phyloP scores from a whole-genome alignment of 2,888 invertebrate species.

The Drosophila sordidapex region DNA sequence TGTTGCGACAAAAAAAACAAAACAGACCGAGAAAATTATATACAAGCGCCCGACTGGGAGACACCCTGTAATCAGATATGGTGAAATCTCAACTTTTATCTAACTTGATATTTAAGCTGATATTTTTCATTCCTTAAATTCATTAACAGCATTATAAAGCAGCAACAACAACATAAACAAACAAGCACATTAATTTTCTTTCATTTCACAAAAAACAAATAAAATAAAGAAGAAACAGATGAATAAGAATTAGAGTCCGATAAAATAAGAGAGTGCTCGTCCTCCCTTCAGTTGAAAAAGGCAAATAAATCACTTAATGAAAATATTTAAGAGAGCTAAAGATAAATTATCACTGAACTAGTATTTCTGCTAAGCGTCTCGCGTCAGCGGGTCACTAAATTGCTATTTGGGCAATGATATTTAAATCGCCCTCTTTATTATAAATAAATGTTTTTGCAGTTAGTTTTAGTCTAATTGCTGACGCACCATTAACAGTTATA shows the following conservation, averaged over 20 bases:
- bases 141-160: not conserved
- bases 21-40: not conserved
- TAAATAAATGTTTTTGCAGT: not conserved
- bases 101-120: not conserved
- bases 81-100: not conserved
- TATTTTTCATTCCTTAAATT: not conserved
- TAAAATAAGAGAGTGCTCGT: not conserved
- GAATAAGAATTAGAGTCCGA: not conserved
- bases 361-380: not conserved
- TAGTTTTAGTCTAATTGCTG: too few species aligned
- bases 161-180: too few species aligned
- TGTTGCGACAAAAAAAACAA: constrained; percentile 37
- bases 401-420: not conserved
- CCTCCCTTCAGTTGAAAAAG: not conserved
- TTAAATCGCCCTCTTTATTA: not conserved
- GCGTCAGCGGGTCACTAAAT: not conserved
- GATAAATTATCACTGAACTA: not conserved
- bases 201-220: not conserved
- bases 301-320: not conserved
- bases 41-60: not conserved
- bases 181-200: not conserved
- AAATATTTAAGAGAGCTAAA: not conserved
- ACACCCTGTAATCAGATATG: not conserved
- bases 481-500: too few species aligned
- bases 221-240: not conserved